Conservation (phyloP, 2,888 invertebrate species). For the Drosophila nigricruria region DNA sequence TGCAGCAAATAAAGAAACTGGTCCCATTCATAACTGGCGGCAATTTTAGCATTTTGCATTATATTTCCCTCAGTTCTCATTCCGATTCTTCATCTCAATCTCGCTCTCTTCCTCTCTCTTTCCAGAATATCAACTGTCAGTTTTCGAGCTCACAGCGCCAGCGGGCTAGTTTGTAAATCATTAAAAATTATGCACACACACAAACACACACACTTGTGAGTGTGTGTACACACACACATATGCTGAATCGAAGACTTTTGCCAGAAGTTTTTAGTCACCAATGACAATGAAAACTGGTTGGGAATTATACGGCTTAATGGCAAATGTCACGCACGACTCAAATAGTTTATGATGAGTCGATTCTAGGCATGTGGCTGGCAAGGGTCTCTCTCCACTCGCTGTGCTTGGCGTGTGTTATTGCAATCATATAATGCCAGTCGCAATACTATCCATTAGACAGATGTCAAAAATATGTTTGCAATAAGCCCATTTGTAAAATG, state of each 20-base stretch:
- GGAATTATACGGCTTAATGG: constrained; percentile 81
- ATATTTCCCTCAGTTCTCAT: constrained; percentile 59
- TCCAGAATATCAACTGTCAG: constrained; percentile 82
- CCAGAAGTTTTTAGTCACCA: constrained; percentile 57
- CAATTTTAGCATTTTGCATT: constrained; percentile 76
- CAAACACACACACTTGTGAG: constrained; percentile 21
- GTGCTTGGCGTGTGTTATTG: constrained; percentile 22
- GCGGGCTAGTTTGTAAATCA: constrained; percentile 80
- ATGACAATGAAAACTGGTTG: constrained; percentile 72
- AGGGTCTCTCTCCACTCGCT: neutral
- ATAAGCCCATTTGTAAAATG: neutral
- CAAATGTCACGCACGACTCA: constrained; percentile 83
- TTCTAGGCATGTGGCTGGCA: constrained; percentile 1
- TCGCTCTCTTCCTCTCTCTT: constrained; percentile 21
- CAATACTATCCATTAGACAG: neutral
- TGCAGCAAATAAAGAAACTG: constrained; percentile 78
- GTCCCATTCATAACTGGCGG: constrained; percentile 80
- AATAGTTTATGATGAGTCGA: constrained; percentile 47
- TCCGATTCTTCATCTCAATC: constrained; percentile 31
- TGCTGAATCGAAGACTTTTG: constrained; percentile 39
- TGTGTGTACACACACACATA: constrained; percentile 55
- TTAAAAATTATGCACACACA: constrained; percentile 83
- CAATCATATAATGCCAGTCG: neutral
- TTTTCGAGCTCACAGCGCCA: constrained; percentile 73
- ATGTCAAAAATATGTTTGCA: neutral